phyloP scores from a whole-genome alignment of 2,797 vertebrate species.

The Tadarida brasiliensis region DNA sequence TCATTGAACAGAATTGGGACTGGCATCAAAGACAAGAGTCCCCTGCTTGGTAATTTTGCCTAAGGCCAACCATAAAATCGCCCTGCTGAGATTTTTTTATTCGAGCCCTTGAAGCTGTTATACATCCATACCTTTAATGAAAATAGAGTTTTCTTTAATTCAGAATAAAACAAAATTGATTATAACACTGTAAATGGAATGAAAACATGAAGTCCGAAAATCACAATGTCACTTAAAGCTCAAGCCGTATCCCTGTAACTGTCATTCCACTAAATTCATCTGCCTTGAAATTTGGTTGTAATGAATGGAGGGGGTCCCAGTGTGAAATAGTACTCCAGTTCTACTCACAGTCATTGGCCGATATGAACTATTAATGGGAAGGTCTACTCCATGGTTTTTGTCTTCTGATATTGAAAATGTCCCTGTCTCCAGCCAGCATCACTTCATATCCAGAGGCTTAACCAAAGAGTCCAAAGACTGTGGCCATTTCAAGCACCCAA shows the following conservation, averaged over 20 bases:
- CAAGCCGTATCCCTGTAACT: neutral
- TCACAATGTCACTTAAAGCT: neutral
- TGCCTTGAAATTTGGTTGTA: neutral
- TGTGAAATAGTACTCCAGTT: neutral
- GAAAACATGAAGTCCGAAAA: neutral
- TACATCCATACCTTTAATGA: neutral
- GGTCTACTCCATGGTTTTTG: neutral
- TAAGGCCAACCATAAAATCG: neutral
- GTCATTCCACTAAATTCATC: neutral
- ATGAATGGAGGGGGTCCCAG: neutral
- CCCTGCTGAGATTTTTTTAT: neutral
- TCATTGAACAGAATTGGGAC: neutral
- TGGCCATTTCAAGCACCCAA: neutral
- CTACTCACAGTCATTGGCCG: neutral
- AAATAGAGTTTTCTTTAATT: constrained; percentile 37
- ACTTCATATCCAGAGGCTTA: neutral
- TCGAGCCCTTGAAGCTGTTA: neutral
- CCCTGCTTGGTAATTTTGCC: neutral
- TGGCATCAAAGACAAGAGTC: constrained; percentile 7
- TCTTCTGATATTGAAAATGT: neutral
- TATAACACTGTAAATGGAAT: constrained; percentile 29
- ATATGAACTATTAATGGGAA: neutral
- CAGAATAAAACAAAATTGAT: constrained; percentile 44
- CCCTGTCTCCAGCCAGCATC: neutral
- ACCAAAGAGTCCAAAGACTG: neutral